Percentiles rank a stretch among this genome's conserved stretches.
Conservation (phyloP, 2,888 invertebrate species). For the Nipponacmea schrenckii region DNA sequence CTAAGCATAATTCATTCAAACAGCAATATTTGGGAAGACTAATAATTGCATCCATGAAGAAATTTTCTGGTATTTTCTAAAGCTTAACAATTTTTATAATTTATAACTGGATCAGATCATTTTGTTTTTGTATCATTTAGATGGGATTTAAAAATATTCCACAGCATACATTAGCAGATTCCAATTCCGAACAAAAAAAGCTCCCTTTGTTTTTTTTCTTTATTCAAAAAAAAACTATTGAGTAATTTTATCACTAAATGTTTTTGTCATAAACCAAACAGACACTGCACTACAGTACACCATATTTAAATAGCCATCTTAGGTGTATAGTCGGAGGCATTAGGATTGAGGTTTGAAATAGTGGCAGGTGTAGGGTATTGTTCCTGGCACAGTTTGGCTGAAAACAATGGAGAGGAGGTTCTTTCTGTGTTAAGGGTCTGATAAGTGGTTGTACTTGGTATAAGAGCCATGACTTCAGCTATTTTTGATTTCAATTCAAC, state of each 20-base stretch:
- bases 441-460: conserved; percentile 73
- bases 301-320: conserved; percentile 69
- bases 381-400: conserved; percentile 42
- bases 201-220: too few species aligned
- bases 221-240: too few species aligned
- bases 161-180: not conserved
- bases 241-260: too few species aligned
- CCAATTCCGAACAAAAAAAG: too few species aligned
- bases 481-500: conserved; percentile 89
- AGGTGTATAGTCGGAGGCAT: conserved; percentile 91
- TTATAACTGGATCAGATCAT: too few species aligned
- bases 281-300: not conserved
- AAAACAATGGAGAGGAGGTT: conserved; percentile 53
- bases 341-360: conserved; percentile 81
- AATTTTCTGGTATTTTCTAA: too few species aligned
- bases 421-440: conserved; percentile 41
- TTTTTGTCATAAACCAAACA: not conserved
- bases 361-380: conserved; percentile 43
- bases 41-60: too few species aligned
- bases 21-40: too few species aligned
- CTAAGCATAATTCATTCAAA: too few species aligned
- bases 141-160: not conserved
- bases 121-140: too few species aligned
- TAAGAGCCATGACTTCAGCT: conserved; percentile 92
- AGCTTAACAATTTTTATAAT: too few species aligned